These are phyloP conservation scores for Philonicus albiceps DNA, from an alignment of 2,888 invertebrate species.

Conservation along the genomic window DNA sequence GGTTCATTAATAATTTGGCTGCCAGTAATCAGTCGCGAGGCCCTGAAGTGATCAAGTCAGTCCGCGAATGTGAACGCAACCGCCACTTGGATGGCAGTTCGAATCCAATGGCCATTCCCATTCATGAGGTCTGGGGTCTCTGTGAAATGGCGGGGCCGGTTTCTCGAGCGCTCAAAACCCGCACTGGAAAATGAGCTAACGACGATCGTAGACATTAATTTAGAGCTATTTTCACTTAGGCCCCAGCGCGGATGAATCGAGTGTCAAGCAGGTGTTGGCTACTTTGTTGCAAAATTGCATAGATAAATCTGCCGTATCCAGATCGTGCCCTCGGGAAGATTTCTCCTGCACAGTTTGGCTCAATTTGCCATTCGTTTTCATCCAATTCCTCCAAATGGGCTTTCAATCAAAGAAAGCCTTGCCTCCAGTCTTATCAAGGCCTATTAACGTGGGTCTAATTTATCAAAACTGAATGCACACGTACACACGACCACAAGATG, in stretches of 20 bases:
- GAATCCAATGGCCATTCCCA: not conserved
- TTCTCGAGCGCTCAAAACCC: not conserved
- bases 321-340: not conserved
- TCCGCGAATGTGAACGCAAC: not conserved
- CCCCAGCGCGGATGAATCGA: not conserved
- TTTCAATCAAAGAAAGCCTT: not conserved
- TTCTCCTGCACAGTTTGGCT: not conserved
- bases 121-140: not conserved
- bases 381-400: not conserved
- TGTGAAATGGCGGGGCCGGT: not conserved
- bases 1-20: slow-evolving; percentile 30
- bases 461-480: not conserved
- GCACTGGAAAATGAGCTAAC: not conserved
- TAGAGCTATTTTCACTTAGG: not conserved
- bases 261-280: not conserved
- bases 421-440: not conserved
- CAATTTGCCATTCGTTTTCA: not conserved
- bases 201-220: not conserved
- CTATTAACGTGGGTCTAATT: not conserved
- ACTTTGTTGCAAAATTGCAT: not conserved
- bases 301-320: not conserved
- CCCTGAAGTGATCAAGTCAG: not conserved
- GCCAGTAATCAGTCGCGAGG: not conserved
- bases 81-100: not conserved
- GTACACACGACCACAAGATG: not conserved